phyloP scores from a whole-genome alignment of 2,113 vertebrate genomes.

The Callithrix jacchus region DNA sequence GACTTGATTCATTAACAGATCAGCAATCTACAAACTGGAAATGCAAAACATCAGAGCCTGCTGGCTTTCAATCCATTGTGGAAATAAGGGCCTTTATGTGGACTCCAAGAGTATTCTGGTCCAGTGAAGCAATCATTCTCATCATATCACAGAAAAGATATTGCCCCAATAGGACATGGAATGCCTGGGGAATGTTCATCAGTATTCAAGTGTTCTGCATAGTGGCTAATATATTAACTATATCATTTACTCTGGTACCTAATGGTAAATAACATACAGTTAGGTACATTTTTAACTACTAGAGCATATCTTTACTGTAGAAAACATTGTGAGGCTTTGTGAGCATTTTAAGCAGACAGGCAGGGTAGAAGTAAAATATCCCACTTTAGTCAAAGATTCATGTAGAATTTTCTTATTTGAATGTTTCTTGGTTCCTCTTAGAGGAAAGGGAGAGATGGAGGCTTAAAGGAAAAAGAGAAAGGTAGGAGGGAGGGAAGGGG shows the following conservation, averaged over 20 bases:
- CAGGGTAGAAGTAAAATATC: not conserved
- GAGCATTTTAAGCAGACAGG: not conserved
- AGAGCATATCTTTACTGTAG: not conserved
- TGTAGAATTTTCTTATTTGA: not conserved
- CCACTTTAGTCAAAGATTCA: not conserved
- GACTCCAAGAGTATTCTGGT: slow-evolving; percentile 6
- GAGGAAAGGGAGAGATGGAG: not conserved
- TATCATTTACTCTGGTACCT: not conserved
- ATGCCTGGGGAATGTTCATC: not conserved
- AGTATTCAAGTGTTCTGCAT: not conserved
- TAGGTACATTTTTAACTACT: not conserved
- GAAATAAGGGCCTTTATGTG: slow-evolving; percentile 39
- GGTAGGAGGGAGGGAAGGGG: not conserved
- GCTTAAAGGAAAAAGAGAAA: not conserved
- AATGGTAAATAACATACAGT: slow-evolving; percentile 54
- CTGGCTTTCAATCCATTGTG: slow-evolving; percentile 32
- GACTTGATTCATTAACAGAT: slow-evolving; percentile 39
- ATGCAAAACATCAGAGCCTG: slow-evolving; percentile 28
- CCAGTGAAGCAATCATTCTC: slow-evolving; percentile 52
- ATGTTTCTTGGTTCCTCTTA: not conserved
- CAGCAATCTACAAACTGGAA: slow-evolving; percentile 50
- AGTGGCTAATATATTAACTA: slow-evolving; percentile 35
- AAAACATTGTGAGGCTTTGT: not conserved
- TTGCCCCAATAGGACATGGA: not conserved
- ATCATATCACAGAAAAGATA: slow-evolving; percentile 38